Evolutionary conservation across 2,113 vertebrate species (phyloP).

Genomic region (Solea solea): DNA sequence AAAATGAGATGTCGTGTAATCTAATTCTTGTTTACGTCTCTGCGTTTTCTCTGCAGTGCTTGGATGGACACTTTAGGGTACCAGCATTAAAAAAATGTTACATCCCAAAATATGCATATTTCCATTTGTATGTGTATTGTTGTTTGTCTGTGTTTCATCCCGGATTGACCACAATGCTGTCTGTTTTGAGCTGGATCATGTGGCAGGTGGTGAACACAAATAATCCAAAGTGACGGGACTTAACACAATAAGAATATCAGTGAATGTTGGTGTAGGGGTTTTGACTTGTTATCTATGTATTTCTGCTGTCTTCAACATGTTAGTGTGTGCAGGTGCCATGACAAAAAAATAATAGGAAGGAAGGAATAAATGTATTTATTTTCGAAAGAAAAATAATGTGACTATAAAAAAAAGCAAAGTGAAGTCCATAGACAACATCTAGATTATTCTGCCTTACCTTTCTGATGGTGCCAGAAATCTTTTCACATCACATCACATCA

Average conservation of each 20-base stretch:
- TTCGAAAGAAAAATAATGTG: slow-evolving; percentile 19
- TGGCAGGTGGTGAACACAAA: slow-evolving; percentile 69
- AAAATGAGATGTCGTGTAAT: slow-evolving; percentile 16
- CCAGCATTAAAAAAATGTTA: slow-evolving; percentile 13
- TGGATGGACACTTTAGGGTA: slow-evolving; percentile 23
- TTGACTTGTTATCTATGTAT: background rate
- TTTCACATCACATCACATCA: background rate
- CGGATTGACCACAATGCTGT: slow-evolving; percentile 39
- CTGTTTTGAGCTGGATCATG: slow-evolving; percentile 43
- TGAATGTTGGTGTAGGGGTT: slow-evolving; percentile 6
- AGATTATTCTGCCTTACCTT: slow-evolving; percentile 15
- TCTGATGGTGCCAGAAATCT: background rate
- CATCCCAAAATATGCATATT: background rate
- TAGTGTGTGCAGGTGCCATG: slow-evolving; percentile 4
- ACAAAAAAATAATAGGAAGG: background rate
- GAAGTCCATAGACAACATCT: slow-evolving; percentile 11
- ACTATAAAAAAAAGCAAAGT: slow-evolving; percentile 35
- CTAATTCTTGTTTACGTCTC: slow-evolving; percentile 38
- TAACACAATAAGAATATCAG: slow-evolving; percentile 33
- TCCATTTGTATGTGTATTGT: background rate
- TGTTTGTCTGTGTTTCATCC: slow-evolving; percentile 37
- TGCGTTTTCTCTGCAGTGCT: slow-evolving; percentile 18
- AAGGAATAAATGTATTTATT: slow-evolving; percentile 8
- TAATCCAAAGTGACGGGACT: slow-evolving; percentile 25
- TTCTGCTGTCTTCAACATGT: background rate